These are phyloP conservation scores for Lutjanus erythropterus DNA, from an alignment of 2,113 vertebrate species.

Conservation along the genomic window DNA sequence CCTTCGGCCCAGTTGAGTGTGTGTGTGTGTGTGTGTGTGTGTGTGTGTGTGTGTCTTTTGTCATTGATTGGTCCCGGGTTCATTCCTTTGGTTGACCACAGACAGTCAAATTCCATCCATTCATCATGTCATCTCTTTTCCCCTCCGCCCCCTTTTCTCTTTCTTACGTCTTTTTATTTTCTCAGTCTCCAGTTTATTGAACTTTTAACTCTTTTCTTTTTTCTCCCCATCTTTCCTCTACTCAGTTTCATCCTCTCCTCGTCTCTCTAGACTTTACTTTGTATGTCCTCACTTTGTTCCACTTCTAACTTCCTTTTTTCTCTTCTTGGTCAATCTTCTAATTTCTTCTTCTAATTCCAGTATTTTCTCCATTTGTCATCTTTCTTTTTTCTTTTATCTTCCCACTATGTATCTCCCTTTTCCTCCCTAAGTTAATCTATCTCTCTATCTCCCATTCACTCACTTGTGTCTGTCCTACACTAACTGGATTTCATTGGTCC, in stretches of 20 bases:
- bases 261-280: too few relatives aligned
- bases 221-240: too few relatives aligned
- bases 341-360: not conserved
- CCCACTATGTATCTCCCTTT: not conserved
- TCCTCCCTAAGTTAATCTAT: not conserved
- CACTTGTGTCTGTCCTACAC: not conserved
- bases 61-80: slow-evolving; percentile 53
- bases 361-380: not conserved
- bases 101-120: slow-evolving; percentile 58
- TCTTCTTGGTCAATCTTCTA: not conserved
- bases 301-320: not conserved
- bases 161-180: not conserved
- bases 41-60: slow-evolving; percentile 18
- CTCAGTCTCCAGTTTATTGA: not conserved
- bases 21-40: not conserved
- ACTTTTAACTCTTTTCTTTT: slow-evolving; percentile 2
- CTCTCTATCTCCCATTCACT: not conserved
- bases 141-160: not conserved
- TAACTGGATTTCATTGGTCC: not conserved
- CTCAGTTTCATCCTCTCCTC: too few relatives aligned
- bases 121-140: slow-evolving; percentile 40
- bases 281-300: too few relatives aligned
- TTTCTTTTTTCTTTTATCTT: not conserved
- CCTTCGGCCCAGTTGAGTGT: slow-evolving; percentile 41
- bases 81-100: slow-evolving; percentile 67